Base-by-base conservation (phyloP, 2,888 invertebrate genomes). In the Chrysolina haemoptera region DNA sequence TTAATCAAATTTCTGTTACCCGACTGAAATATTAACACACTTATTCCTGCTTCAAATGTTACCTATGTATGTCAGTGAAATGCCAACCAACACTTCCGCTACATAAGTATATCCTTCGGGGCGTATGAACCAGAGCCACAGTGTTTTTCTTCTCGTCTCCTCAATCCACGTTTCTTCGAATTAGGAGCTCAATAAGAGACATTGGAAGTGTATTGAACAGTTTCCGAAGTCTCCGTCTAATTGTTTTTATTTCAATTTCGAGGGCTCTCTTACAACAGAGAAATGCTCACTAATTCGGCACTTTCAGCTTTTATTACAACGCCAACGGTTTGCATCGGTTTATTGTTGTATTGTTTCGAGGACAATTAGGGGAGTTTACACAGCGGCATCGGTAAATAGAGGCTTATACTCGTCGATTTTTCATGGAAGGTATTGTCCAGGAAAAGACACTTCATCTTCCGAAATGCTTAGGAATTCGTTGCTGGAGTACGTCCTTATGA, bases 251-350 rank as follows among this genome's bases (percentile, higher is more conserved):
- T 63, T 62, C 62, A 64, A 53, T 48, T n/a, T 73, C 64, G 59
- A 62, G 67, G 43, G 64, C 59, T 68, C 62, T 55, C 53, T 48
- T 63, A n/a, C 59, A 18, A 59, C 41, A 63, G 68, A 68, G 64
- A 64, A 63, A 16, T 68, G 72, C 59, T 20, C 70, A 68, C 64
- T 73, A 68, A 73, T 73, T 73, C 68, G 40, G 48, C 59, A 64
- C 72, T 73, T 64, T 59, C 63, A 64, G 64, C 68, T 67, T 68
- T 68, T 68, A 80, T 81, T 53, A 22, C 18, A 59, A 59, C 59
- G 59, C 35, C 59, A 35, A 27, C 3, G 35, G 59, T 22, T 53
- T n/a, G 59, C 27, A 59, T n/a, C 9, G 35, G 35, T 27, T 59
- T 59, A 35, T 59, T 59, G 35, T 0, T 35, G 35, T 27, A 59